Conservation (phyloP, 2,113 vertebrate genomes). For the Astatoreochromis straeleni region DNA sequence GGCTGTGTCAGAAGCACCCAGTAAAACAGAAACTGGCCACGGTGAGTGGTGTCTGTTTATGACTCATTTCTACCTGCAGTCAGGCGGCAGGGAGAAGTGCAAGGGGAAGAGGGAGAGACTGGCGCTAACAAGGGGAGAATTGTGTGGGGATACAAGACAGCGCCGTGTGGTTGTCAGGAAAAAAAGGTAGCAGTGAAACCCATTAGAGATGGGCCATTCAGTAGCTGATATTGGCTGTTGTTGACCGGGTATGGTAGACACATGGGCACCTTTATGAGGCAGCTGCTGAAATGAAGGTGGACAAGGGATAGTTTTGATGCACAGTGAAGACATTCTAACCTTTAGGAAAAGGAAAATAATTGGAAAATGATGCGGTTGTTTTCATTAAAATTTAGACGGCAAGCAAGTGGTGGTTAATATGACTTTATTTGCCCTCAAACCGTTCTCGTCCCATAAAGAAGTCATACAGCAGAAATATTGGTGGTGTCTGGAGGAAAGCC, state of each 20-base stretch:
- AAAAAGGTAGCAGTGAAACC: constrained; percentile 61
- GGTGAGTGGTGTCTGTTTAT: constrained; percentile 61
- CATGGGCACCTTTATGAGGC: constrained; percentile 63
- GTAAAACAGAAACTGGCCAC: constrained; percentile 58
- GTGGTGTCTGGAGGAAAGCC: constrained; percentile 42
- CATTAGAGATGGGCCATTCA: constrained; percentile 70
- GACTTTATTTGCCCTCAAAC: constrained; percentile 26
- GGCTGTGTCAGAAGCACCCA: constrained; percentile 58
- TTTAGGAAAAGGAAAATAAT: constrained; percentile 44
- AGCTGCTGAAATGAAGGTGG: constrained; percentile 45
- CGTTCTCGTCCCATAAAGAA: constrained; percentile 23
- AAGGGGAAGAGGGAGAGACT: constrained; percentile 17
- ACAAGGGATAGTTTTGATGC: constrained; percentile 25
- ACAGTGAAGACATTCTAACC: constrained; percentile 30
- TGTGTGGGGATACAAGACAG: constrained; percentile 57
- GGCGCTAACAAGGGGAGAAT: constrained; percentile 59
- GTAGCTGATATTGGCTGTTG: constrained; percentile 63
- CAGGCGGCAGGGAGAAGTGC: constrained; percentile 35
- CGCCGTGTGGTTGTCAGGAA: constrained; percentile 60
- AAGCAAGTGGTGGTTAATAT: background rate
- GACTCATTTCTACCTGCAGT: constrained; percentile 70
- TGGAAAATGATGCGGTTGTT: constrained; percentile 45
- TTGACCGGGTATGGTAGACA: constrained; percentile 47
- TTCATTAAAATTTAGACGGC: constrained; percentile 24
- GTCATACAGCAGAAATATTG: constrained; percentile 36